These are phyloP conservation scores for Stichodactyla mertensii DNA, from an alignment of 64 coral and sea anemone genomes.

Conservation along the genomic window DNA sequence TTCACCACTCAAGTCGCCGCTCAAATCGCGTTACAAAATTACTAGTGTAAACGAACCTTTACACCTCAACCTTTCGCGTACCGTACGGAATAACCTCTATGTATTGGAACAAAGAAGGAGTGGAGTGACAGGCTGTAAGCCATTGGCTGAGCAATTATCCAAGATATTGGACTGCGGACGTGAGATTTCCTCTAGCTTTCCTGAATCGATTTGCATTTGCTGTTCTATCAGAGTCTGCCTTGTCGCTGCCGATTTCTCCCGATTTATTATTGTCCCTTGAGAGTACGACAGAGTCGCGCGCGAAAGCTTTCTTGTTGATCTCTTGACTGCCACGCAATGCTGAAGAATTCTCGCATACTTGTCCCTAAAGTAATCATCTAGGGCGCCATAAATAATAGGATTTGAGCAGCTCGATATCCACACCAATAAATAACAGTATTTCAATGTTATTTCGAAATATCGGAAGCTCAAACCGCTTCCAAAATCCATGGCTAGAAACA, in stretches of 20 bases:
- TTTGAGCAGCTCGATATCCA: constrained; percentile 50
- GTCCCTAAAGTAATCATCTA: constrained; percentile 49
- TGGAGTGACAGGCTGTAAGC: background rate
- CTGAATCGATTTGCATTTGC: no score
- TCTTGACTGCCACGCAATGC: constrained; percentile 11
- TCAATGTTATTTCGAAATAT: constrained; percentile 51
- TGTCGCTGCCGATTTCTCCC: background rate
- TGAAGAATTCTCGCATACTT: constrained; percentile 15
- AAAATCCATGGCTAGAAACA: constrained; percentile 58
- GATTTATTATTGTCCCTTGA: background rate
- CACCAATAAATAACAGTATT: constrained; percentile 46
- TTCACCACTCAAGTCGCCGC: no score
- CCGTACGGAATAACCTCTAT: background rate
- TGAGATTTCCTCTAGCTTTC: background rate
- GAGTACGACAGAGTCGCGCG: background rate
- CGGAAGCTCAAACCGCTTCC: constrained; percentile 31
- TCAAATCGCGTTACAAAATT: no score
- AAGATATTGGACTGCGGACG: background rate
- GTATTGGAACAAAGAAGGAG: background rate
- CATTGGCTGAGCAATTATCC: background rate
- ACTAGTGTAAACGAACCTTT: no score
- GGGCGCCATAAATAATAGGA: constrained; percentile 59
- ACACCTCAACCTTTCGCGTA: no score
- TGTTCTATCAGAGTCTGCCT: background rate
- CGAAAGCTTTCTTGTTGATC: background rate